phyloP scores from a whole-genome alignment of 2,797 vertebrate genomes.

The Xiphorhynchus erythropygius region DNA sequence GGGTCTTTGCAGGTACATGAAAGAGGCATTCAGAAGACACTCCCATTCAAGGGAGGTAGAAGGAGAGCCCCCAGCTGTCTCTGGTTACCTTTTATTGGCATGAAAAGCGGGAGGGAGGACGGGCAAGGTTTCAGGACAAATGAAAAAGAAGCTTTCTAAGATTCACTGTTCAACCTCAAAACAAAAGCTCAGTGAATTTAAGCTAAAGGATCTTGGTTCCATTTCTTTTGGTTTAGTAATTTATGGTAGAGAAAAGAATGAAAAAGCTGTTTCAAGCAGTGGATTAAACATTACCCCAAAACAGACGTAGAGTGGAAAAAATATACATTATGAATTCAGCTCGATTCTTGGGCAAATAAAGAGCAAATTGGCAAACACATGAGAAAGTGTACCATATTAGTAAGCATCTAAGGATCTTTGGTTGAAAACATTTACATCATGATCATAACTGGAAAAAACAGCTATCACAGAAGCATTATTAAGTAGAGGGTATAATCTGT shows the following conservation, averaged over 20 bases:
- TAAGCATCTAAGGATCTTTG: conserved; percentile 11
- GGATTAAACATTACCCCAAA: neutral
- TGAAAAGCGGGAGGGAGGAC: conserved; percentile 22
- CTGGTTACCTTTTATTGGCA: conserved; percentile 61
- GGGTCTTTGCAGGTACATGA: conserved; percentile 53
- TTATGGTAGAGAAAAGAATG: neutral
- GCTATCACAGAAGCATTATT: neutral
- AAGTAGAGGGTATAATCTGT: neutral
- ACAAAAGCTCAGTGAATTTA: conserved; percentile 10
- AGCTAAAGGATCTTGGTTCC: neutral
- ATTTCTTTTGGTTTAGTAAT: conserved; percentile 33
- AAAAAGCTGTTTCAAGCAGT: neutral
- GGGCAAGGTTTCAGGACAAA: conserved; percentile 35
- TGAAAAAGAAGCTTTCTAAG: conserved; percentile 59
- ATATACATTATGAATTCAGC: neutral
- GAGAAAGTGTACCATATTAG: neutral
- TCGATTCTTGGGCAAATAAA: neutral
- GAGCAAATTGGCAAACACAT: neutral
- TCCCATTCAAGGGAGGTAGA: conserved; percentile 36
- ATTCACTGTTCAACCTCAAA: conserved; percentile 43
- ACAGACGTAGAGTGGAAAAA: neutral
- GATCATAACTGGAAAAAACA: conserved; percentile 28
- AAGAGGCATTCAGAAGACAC: conserved; percentile 47
- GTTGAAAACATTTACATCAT: conserved; percentile 17
- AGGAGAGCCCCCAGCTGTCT: conserved; percentile 30